Percentiles rank a stretch among this genome's conserved stretches.
phyloP scores from a whole-genome alignment of 2,113 vertebrate genomes.

The Hippocampus barbouri region DNA sequence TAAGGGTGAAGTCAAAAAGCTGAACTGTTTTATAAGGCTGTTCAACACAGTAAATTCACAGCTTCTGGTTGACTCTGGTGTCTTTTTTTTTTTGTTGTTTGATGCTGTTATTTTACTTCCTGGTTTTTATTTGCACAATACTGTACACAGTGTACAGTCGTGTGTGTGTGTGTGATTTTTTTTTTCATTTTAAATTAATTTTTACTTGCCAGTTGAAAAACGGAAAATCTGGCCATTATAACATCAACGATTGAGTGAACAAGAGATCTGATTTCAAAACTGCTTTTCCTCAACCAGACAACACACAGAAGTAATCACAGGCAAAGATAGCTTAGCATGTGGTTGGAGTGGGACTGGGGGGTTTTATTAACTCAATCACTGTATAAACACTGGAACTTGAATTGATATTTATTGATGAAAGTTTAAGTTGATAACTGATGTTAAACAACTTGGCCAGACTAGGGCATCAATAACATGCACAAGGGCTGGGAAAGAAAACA shows the following conservation, averaged over 20 bases:
- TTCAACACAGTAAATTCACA: not conserved
- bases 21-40: not conserved
- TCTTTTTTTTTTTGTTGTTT: not conserved
- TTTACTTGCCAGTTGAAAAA: not conserved
- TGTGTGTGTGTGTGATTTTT: not conserved
- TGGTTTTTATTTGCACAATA: not conserved
- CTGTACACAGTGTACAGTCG: not conserved
- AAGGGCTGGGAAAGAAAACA: not conserved
- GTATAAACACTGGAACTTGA: not conserved
- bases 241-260: not conserved
- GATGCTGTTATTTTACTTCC: not conserved
- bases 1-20: not conserved
- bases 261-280: not conserved
- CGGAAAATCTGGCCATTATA: not conserved
- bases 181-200: not conserved
- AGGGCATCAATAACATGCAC: not conserved
- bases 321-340: not conserved
- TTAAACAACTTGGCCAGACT: not conserved
- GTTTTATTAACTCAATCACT: not conserved
- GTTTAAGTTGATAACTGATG: not conserved
- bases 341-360: not conserved
- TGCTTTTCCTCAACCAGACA: not conserved
- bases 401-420: not conserved
- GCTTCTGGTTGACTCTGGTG: not conserved
- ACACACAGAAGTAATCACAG: not conserved